These are phyloP conservation scores for Ommatoiulus sabulosus DNA, from an alignment of 2,888 invertebrate species.

Conservation along the genomic window DNA sequence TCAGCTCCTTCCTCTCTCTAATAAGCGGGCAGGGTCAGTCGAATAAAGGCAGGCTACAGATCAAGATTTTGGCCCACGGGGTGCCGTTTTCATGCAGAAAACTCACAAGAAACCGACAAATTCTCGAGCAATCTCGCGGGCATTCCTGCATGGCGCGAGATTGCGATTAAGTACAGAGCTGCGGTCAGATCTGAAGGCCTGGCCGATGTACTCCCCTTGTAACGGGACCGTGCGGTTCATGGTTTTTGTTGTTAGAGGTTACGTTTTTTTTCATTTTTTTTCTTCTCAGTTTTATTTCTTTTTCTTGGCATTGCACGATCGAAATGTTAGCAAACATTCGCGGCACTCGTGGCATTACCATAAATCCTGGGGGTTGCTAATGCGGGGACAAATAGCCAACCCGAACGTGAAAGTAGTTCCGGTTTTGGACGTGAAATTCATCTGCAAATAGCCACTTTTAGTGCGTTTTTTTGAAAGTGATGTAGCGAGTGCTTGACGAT, in stretches of 20 bases:
- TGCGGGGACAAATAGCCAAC: too few relatives aligned
- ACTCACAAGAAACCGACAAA: neutral
- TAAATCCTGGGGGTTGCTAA: too few relatives aligned
- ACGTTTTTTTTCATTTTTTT: neutral
- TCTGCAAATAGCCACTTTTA: too few relatives aligned
- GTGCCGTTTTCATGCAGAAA: neutral
- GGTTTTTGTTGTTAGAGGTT: neutral
- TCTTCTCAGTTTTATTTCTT: neutral
- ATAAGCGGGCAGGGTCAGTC: conserved; percentile 9
- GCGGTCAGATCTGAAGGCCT: neutral
- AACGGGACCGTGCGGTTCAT: neutral
- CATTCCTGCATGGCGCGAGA: neutral
- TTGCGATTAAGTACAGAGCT: neutral
- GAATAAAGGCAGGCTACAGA: neutral
- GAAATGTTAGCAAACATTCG: neutral
- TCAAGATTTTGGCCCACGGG: neutral
- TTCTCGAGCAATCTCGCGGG: neutral
- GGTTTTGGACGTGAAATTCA: too few relatives aligned
- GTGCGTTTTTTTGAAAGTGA: too few relatives aligned
- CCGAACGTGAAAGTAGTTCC: too few relatives aligned
- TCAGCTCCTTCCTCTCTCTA: conserved; percentile 2
- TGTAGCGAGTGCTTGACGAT: too few relatives aligned
- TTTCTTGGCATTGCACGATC: too few relatives aligned
- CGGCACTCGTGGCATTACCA: neutral
- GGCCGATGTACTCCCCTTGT: neutral